Conservation (phyloP, 2,113 vertebrate genomes). For the Otus sunia region DNA sequence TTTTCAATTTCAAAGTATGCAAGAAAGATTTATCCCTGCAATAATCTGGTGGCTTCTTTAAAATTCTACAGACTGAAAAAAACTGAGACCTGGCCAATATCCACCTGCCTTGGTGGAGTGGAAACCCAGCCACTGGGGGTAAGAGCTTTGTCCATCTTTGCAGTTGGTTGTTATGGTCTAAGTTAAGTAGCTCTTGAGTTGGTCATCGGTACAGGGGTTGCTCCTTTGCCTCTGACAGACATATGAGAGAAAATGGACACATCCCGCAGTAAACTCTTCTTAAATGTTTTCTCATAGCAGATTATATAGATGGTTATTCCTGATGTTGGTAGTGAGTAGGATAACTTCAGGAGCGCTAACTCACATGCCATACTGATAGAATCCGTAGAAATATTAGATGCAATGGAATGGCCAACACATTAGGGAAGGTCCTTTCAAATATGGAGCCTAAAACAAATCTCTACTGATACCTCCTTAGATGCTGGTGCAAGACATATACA, state of each 20-base stretch:
- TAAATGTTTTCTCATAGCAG: not conserved
- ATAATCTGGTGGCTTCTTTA: not conserved
- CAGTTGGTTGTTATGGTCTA: not conserved
- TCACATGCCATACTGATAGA: not conserved
- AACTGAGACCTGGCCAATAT: not conserved
- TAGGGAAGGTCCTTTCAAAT: not conserved
- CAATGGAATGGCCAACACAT: not conserved
- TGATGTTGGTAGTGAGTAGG: not conserved
- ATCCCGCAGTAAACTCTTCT: not conserved
- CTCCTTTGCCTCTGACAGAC: not conserved
- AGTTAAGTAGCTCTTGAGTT: not conserved
- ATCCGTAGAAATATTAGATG: not conserved
- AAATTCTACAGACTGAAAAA: not conserved
- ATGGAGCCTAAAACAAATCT: not conserved
- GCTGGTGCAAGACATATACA: not conserved
- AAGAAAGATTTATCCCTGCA: not conserved
- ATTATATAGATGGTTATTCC: not conserved
- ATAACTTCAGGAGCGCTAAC: not conserved
- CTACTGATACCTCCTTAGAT: not conserved
- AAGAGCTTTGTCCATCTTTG: not conserved
- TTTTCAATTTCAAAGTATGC: not conserved
- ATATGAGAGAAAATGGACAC: not conserved
- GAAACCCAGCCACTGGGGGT: not conserved
- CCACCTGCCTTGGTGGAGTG: not conserved
- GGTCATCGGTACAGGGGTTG: not conserved